These are phyloP conservation scores for Diplosoma virens DNA, from an alignment of 23 tunicate species.

Conservation along the genomic window DNA sequence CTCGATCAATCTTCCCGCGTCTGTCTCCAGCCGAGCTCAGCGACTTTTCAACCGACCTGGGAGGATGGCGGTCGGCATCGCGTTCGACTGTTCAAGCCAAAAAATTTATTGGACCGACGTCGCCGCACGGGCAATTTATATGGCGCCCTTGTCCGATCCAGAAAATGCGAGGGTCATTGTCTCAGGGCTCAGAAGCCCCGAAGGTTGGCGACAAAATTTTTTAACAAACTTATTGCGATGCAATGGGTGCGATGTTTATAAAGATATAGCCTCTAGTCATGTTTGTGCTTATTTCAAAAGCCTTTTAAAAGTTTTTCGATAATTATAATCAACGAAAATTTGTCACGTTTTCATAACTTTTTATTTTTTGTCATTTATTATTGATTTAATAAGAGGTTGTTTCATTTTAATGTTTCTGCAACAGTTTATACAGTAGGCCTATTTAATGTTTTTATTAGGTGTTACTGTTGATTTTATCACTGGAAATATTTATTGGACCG, in stretches of 20 bases:
- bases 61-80: conserved; percentile 53
- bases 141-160: conserved; percentile 40
- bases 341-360: no score
- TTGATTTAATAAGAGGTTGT: no score
- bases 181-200: conserved; percentile 58
- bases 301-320: no score
- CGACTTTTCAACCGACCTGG: conserved; percentile 53
- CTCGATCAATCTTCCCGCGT: conserved; percentile 46
- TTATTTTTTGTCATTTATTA: no score
- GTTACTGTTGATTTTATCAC: conserved; percentile 71
- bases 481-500: conserved; percentile 84
- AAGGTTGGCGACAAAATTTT: conserved; percentile 60
- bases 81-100: conserved; percentile 55
- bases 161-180: conserved; percentile 18
- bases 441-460: conserved; percentile 33
- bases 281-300: no score
- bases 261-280: no score
- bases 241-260: no score
- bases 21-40: conserved; percentile 21
- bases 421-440: no score
- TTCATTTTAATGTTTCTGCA: no score
- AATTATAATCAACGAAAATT: no score
- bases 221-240: no score
- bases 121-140: conserved; percentile 45
- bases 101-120: conserved; percentile 69